These are phyloP conservation scores for Gallinago solitaria DNA, from an alignment of 2,797 vertebrate species.

Conservation along the genomic window DNA sequence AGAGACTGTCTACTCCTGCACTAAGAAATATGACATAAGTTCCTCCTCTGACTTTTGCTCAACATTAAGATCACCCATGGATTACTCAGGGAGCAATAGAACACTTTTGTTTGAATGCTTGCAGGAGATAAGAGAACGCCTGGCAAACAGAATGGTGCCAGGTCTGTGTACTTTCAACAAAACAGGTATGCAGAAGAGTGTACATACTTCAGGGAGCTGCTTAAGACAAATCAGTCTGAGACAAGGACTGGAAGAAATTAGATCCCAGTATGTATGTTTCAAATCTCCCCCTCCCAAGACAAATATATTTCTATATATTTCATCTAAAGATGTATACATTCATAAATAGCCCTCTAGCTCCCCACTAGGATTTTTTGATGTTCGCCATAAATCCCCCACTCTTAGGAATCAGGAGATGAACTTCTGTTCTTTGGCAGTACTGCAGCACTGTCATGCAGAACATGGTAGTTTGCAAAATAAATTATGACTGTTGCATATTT, in stretches of 20 bases:
- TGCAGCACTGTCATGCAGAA: not conserved
- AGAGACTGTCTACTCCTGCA: not conserved
- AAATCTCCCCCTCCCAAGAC: not conserved
- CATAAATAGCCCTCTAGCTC: not conserved
- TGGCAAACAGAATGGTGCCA: slow-evolving; percentile 68
- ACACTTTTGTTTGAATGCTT: slow-evolving; percentile 66
- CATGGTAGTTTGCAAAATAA: not conserved
- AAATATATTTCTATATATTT: not conserved
- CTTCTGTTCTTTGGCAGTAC: not conserved
- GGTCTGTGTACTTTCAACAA: slow-evolving; percentile 56
- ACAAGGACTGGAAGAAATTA: slow-evolving; percentile 30
- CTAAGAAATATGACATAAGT: slow-evolving; percentile 25
- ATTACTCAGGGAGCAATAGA: slow-evolving; percentile 50
- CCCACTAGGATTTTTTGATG: not conserved
- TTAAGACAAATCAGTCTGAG: slow-evolving; percentile 43
- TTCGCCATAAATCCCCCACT: not conserved
- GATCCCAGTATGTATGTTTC: not conserved
- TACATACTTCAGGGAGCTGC: slow-evolving; percentile 14
- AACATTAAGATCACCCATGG: slow-evolving; percentile 32
- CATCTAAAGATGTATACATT: not conserved
- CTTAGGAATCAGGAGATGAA: not conserved
- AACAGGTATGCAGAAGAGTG: slow-evolving; percentile 51
- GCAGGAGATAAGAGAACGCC: slow-evolving; percentile 58
- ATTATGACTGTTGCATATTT: not conserved
- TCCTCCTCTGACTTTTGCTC: slow-evolving; percentile 40